Base-by-base conservation (phyloP, 2,797 vertebrate genomes). In the Characodon lateralis region DNA sequence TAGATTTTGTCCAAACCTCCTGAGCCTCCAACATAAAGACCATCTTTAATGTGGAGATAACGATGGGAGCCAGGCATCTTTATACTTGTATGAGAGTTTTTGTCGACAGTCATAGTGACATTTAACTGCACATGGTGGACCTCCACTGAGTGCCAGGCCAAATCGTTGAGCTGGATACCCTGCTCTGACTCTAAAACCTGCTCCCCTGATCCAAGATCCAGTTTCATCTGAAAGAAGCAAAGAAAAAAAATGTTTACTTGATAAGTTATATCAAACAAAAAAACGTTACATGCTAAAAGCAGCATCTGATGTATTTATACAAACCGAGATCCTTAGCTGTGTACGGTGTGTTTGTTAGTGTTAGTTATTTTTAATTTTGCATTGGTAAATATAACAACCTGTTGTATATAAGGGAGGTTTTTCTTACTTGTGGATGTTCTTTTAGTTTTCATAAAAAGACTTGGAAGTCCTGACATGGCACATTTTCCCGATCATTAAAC, bases 111-210 rank as follows among this genome's bases (percentile, higher is more conserved):
- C 76, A 99, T 77, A 18, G 84, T 95, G 82, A 98, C 69, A 53
- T 91, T 93, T 79, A 89, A 77, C 46, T 74, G 85, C 79, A 93
- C 86, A 76, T 95, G 96, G 70, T 69, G 82, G 10, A 98, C 73
- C 85, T 97, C 96, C 82, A 97, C 86, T 0, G 94, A 93, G 87
- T 98, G 97, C 97, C 97, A 98, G 55, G 93, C 93, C 88, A 97
- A 93, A 93, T 98, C 96, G 24, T 98, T 96, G 79, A 98, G 88
- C 66, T 83, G 95, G 76, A 92, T 93, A 53, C 92, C 94, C 82
- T 82, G 89, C 3, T 97, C 96, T 72, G 97, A 97, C 81, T 90
- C 88, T 56, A 98, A 90, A 14, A 95, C 63, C 46, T 51, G 85
- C 79, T 98, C 95, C 28, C 93, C 95, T 0, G 88, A 78, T 73